A percentile compares a stretch with the other conserved stretches of the same genome.
phyloP scores from a whole-genome alignment of 2,888 invertebrate genomes.

The Esperia sulphurella region DNA sequence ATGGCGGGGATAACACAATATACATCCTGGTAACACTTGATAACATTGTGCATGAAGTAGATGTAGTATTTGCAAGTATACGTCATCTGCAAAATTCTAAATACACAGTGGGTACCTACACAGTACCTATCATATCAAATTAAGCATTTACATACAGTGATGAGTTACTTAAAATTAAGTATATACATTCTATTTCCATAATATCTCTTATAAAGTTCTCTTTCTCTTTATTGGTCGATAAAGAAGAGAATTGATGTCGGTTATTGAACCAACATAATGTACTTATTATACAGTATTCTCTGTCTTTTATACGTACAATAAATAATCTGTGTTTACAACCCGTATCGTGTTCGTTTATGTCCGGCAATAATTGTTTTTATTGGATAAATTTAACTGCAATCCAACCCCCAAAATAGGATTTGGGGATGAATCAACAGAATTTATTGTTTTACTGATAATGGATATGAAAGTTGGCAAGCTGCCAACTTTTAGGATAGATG shows the following conservation, averaged over 20 bases:
- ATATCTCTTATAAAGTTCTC: conserved; percentile 54
- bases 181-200: conserved; percentile 24
- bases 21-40: no score
- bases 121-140: no score
- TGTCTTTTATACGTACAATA: conserved; percentile 39
- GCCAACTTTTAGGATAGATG: conserved; percentile 2
- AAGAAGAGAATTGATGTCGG: conserved; percentile 45
- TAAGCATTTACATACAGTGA: not conserved
- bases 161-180: not conserved
- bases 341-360: conserved; percentile 43
- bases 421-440: conserved; percentile 5
- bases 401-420: conserved; percentile 15
- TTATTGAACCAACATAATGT: conserved; percentile 50
- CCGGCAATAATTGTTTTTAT: conserved; percentile 54
- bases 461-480: conserved; percentile 2
- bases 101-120: no score
- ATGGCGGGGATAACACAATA: no score
- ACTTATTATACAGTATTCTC: conserved; percentile 50
- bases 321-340: conserved; percentile 42
- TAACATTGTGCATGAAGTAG: no score
- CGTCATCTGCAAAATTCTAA: no score
- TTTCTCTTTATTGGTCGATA: conserved; percentile 45
- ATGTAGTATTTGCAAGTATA: no score
- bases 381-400: conserved; percentile 40
- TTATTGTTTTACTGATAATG: conserved; percentile 10